phyloP scores from a whole-genome alignment of 2,888 invertebrate genomes.

The Pachydiplax longipennis region DNA sequence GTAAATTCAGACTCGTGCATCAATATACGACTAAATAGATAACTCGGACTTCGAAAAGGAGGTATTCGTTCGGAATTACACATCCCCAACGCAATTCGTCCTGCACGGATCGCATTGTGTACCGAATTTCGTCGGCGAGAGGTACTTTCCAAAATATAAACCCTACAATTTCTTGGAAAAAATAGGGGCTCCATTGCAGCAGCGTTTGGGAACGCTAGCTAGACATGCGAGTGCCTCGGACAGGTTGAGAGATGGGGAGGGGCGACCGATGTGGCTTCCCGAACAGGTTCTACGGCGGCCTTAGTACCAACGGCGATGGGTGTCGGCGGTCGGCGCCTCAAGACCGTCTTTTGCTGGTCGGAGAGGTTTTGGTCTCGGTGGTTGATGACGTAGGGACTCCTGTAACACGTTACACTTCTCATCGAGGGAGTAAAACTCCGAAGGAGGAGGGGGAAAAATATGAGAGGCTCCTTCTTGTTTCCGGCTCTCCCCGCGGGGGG shows the following conservation, averaged over 20 bases:
- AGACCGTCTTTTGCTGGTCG: constrained; percentile 1
- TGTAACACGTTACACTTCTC: constrained; percentile 1
- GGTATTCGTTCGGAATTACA: too few relatives aligned
- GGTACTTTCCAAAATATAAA: too few relatives aligned
- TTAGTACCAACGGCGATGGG: neutral
- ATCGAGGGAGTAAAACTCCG: neutral
- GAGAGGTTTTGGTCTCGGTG: neutral
- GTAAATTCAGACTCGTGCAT: too few relatives aligned
- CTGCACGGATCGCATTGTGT: too few relatives aligned
- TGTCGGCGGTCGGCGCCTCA: neutral
- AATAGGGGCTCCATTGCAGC: too few relatives aligned
- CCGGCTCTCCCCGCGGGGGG: neutral
- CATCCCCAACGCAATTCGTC: too few relatives aligned
- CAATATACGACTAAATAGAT: too few relatives aligned
- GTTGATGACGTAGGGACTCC: neutral
- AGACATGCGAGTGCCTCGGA: neutral
- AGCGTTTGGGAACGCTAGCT: neutral
- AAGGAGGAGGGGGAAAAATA: neutral
- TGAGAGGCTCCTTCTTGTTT: neutral
- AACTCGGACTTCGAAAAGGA: too few relatives aligned
- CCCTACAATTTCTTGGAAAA: too few relatives aligned
- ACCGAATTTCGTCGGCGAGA: too few relatives aligned
- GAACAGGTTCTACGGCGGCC: constrained; percentile 23
- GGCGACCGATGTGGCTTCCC: constrained; percentile 16
- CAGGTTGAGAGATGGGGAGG: neutral